Conservation (phyloP, 2,797 vertebrate genomes). For the Ataeniobius toweri region DNA sequence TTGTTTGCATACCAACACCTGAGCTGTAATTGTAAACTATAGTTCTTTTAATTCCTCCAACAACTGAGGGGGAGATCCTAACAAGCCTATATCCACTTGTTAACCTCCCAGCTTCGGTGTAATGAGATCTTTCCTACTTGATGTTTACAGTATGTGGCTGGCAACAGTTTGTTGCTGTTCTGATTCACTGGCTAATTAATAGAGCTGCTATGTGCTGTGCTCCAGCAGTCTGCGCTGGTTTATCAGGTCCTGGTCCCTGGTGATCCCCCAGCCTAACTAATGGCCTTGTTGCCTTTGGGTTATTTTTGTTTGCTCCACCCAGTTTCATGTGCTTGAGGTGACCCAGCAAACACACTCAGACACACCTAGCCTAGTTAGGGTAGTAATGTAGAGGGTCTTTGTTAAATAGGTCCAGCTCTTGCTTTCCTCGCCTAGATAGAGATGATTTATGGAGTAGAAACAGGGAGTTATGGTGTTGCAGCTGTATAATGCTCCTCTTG, state of each 20-base stretch:
- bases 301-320: conserved; percentile 62
- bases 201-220: conserved; percentile 14
- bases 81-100: conserved; percentile 8
- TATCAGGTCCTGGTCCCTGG: conserved; percentile 27
- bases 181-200: conserved; percentile 13
- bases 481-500: conserved; percentile 49
- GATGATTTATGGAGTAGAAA: conserved; percentile 43
- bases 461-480: conserved; percentile 22
- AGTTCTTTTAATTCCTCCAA: conserved; percentile 9
- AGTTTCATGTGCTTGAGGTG: conserved; percentile 30
- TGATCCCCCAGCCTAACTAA: conserved; percentile 51
- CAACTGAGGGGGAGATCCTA: not conserved
- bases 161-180: conserved; percentile 8
- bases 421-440: conserved; percentile 16
- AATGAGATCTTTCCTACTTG: not conserved
- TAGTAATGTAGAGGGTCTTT: conserved; percentile 57
- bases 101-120: conserved; percentile 9
- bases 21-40: conserved; percentile 1
- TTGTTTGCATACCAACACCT: conserved; percentile 51
- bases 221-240: conserved; percentile 29
- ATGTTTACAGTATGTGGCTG: not conserved
- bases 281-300: conserved; percentile 50
- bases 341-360: conserved; percentile 13
- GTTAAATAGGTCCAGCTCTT: conserved; percentile 4
- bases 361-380: conserved; percentile 55